Evolutionary conservation across 1,140 invertebrate species (phyloP), one percentile per base, ranked within the genome.

Genomic region (Nixonia krombeini): DNA sequence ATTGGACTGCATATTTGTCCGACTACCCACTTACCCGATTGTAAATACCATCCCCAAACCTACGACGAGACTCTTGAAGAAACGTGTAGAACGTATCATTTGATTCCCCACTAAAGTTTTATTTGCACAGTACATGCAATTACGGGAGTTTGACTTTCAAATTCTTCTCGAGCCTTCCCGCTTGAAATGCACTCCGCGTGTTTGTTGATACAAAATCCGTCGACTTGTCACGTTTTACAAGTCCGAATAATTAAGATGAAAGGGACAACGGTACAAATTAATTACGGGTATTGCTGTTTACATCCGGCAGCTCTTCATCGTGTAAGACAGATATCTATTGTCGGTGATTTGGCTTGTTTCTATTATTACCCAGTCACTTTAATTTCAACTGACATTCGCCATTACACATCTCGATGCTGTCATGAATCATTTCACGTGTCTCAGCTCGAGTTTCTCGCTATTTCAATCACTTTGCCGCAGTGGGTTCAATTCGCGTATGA

Each of bases 321-420:
- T 40, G 38, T 37, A 63, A 70, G 49, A 49, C 33, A 63, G 26
- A 51, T 44, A 56, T 67, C 70, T 64, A 72, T 63, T 58, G 61
- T 44, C 29, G 49, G 44, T 53, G 51, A 57, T 63, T 75, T 57
- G 61, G 49, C 42, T 50, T 40, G 44, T 53, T 56, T 59, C 53
- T 38, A 56, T 63, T 63, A 63, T 38, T 16, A 49, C 42, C 26
- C 45, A 51, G 51, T 25, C 18, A 7, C 16, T 56, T 38, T 63
- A 56, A 53, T 63, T 63, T 49, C 59, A 31, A 38, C 45, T 63
- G 51, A 56, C 46, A 46, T 56, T 56, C 5, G 59, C 46, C 25
- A 65, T 65, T 57, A 52, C 61, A 52, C 17, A 65, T 55, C 13
- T 41, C 41, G 35, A 26, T 52, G 21, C 49, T 18, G 45, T 15